Evolutionary conservation across 2,797 vertebrate species (phyloP).

Genomic region (Cichlasoma orientale): DNA sequence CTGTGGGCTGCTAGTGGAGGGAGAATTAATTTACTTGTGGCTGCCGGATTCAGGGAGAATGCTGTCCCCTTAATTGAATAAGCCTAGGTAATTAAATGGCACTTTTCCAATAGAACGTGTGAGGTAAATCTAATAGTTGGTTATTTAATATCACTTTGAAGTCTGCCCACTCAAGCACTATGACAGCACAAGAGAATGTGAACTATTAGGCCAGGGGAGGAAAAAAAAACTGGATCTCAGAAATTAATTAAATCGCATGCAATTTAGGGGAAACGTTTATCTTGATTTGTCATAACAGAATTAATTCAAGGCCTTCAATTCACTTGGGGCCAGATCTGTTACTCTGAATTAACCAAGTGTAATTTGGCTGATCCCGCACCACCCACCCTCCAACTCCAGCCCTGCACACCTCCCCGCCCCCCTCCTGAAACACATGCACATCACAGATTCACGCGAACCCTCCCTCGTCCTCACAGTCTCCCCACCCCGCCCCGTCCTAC

Average conservation of each 20-base stretch:
- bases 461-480: conserved; percentile 62
- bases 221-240: conserved; percentile 89
- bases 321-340: conserved; percentile 99
- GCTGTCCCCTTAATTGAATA: conserved; percentile 99
- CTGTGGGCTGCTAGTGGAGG: conserved; percentile 75
- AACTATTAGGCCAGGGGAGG: conserved; percentile 91
- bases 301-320: conserved; percentile 99
- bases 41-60: conserved; percentile 87
- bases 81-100: conserved; percentile 99
- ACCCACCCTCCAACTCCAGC: conserved; percentile 33
- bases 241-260: conserved; percentile 99
- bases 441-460: conserved; percentile 38
- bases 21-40: conserved; percentile 92
- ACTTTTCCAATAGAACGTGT: conserved; percentile 99
- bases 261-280: conserved; percentile 99
- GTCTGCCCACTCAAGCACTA: conserved; percentile 97
- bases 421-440: conserved; percentile 61
- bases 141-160: conserved; percentile 99
- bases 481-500: conserved; percentile 42
- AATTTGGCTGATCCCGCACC: conserved; percentile 89
- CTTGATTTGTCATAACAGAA: conserved; percentile 99
- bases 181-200: conserved; percentile 97
- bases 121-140: conserved; percentile 99
- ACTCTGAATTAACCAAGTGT: conserved; percentile 99
- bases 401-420: conserved; percentile 28